Evolutionary conservation across 2,888 invertebrate species (phyloP).

Genomic region (Branchellion lobata): DNA sequence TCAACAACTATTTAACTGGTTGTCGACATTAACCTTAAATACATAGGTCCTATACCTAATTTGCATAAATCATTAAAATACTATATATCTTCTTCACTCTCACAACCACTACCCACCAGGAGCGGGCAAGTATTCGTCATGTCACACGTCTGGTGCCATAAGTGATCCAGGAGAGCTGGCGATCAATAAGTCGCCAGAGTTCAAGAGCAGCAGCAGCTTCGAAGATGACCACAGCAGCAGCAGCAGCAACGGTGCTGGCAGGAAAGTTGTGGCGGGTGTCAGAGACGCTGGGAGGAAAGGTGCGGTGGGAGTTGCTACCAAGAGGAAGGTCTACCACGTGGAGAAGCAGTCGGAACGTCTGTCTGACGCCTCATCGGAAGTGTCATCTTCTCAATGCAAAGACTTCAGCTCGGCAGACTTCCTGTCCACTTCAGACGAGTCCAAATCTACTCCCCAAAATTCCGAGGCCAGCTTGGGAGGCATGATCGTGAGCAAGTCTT

Average conservation of each 20-base stretch:
- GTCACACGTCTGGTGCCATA: constrained; percentile 15
- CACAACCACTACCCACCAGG: not conserved
- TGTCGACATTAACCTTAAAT: no score
- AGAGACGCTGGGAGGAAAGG: not conserved
- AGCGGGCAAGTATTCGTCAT: constrained; percentile 5
- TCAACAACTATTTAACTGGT: no score
- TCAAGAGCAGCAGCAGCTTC: not conserved
- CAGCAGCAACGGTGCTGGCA: not conserved
- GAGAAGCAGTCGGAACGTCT: not conserved
- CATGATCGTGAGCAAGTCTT: not conserved
- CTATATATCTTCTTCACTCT: no score
- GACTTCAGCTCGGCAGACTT: constrained; percentile 14
- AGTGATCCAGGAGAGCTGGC: constrained; percentile 37
- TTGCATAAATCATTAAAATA: no score
- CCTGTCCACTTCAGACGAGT: not conserved
- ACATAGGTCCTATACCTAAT: no score
- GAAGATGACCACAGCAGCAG: constrained; percentile 21
- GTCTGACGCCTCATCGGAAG: not conserved
- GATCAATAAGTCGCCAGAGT: constrained; percentile 20
- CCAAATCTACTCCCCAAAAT: not conserved
- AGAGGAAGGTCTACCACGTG: not conserved
- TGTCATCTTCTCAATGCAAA: not conserved
- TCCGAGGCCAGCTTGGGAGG: not conserved
- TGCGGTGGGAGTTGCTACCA: not conserved
- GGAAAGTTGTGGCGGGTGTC: not conserved